These are phyloP conservation scores for Cryptus armator DNA, from an alignment of 2,888 invertebrate genomes.

Conservation along the genomic window DNA sequence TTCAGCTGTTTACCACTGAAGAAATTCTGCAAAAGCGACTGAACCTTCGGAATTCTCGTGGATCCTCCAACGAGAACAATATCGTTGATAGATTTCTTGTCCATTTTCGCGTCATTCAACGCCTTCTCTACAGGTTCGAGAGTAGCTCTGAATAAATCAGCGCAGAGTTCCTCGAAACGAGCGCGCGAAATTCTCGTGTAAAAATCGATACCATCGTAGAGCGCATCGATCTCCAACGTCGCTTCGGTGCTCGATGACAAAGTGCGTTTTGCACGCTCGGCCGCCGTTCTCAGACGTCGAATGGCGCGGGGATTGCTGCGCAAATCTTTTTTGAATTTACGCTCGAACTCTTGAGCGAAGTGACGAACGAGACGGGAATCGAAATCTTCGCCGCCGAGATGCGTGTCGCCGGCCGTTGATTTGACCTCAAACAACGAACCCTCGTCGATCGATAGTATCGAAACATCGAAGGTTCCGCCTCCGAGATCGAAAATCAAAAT, in stretches of 20 bases:
- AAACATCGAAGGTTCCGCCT: slow-evolving; percentile 92
- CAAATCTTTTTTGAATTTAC: slow-evolving; percentile 91
- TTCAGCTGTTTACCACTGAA: slow-evolving; percentile 93
- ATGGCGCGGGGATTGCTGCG: slow-evolving; percentile 89
- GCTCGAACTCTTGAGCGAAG: slow-evolving; percentile 89
- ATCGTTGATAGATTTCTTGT: slow-evolving; percentile 91
- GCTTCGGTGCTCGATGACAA: slow-evolving; percentile 85
- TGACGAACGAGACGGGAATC: slow-evolving; percentile 89
- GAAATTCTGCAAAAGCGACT: slow-evolving; percentile 90
- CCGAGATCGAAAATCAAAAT: slow-evolving; percentile 89
- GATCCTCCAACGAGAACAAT: slow-evolving; percentile 93
- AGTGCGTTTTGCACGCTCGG: slow-evolving; percentile 92
- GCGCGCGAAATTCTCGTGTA: slow-evolving; percentile 90
- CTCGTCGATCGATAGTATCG: slow-evolving; percentile 93
- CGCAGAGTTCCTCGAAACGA: slow-evolving; percentile 91
- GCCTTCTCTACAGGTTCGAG: slow-evolving; percentile 92
- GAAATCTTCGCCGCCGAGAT: slow-evolving; percentile 87
- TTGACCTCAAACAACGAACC: slow-evolving; percentile 89
- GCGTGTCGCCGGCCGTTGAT: slow-evolving; percentile 94
- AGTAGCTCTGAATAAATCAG: slow-evolving; percentile 90
- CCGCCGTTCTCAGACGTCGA: slow-evolving; percentile 90
- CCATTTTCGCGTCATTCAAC: slow-evolving; percentile 91
- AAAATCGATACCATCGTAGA: slow-evolving; percentile 90
- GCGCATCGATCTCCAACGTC: slow-evolving; percentile 77
- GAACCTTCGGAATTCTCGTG: slow-evolving; percentile 92